A percentile compares a stretch with the other conserved stretches of the same genome.
Conservation (phyloP, 2,113 vertebrate genomes). For the Syrmaticus mikado region DNA sequence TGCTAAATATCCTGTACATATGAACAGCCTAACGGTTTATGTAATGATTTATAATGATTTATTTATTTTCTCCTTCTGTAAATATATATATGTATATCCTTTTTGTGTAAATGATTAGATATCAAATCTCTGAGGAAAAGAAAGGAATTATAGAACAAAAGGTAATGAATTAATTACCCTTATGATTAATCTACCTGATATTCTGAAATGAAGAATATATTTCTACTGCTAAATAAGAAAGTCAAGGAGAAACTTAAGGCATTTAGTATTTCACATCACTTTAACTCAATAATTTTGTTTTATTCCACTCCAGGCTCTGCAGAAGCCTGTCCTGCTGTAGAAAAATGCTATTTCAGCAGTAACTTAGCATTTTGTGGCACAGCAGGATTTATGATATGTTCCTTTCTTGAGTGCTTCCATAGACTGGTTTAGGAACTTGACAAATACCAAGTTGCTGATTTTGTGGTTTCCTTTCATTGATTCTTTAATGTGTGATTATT, state of each 20-base stretch:
- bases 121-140: not conserved
- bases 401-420: not conserved
- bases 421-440: not conserved
- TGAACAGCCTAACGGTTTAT: not conserved
- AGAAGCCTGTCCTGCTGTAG: not conserved
- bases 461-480: not conserved
- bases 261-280: not conserved
- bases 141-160: not conserved
- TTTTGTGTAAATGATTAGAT: not conserved
- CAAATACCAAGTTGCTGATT: not conserved
- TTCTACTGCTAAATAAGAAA: not conserved
- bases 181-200: not conserved
- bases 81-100: not conserved
- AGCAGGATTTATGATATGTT: not conserved
- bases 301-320: not conserved
- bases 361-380: rapidly evolving
- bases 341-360: not conserved
- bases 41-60: not conserved
- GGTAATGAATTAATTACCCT: not conserved
- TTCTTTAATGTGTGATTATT: not conserved
- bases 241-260: not conserved
- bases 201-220: not conserved
- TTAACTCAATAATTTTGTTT: not conserved
- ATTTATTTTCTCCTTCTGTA: not conserved
- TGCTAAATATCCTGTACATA: not conserved